Percentiles rank a stretch among this genome's conserved stretches.
These are phyloP conservation scores for Diplodus puntazzo DNA, from an alignment of 2,797 vertebrate species.

Conservation along the genomic window DNA sequence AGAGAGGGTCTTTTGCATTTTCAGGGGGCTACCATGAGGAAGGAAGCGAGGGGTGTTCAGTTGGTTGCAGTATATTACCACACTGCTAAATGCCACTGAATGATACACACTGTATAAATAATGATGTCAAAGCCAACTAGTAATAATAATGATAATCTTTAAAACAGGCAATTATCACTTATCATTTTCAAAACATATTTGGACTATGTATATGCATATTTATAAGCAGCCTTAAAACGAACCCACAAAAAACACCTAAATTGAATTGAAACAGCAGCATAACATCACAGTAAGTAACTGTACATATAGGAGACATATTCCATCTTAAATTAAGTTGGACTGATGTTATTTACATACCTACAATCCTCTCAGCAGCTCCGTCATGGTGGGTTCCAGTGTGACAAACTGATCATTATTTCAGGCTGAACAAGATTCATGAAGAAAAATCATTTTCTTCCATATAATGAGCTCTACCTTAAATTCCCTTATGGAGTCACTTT, in stretches of 20 bases:
- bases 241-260: too few species aligned
- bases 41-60: too few species aligned
- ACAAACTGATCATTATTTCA: slow-evolving; percentile 26
- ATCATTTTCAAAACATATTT: background rate
- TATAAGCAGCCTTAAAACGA: too few species aligned
- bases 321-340: background rate
- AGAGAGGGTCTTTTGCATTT: too few species aligned
- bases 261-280: too few species aligned
- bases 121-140: too few species aligned
- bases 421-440: slow-evolving; percentile 9
- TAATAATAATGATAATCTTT: background rate
- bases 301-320: background rate
- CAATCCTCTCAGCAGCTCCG: background rate
- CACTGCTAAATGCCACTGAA: too few species aligned
- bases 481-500: slow-evolving; percentile 9
- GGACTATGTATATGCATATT: too few species aligned
- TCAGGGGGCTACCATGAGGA: too few species aligned
- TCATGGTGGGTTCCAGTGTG: background rate
- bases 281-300: background rate
- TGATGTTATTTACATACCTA: background rate
- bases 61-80: too few species aligned
- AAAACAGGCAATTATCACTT: background rate
- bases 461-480: slow-evolving; percentile 25
- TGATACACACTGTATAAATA: background rate
- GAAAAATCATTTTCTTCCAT: slow-evolving; percentile 14